Evolutionary conservation across 2,888 invertebrate species (phyloP).

Genomic region (Apodemia zela): DNA sequence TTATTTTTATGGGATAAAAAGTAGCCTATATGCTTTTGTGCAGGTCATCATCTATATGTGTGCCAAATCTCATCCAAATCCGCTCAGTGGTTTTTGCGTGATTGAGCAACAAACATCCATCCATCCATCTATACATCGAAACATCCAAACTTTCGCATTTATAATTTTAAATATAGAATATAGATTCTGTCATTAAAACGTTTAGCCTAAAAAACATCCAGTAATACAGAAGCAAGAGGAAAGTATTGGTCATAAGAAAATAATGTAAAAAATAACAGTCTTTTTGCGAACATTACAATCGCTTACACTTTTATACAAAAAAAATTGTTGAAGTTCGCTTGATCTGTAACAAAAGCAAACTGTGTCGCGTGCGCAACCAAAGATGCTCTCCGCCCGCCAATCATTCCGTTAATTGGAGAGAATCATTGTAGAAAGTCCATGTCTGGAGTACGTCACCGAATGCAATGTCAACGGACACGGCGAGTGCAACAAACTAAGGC

Average conservation of each 20-base stretch:
- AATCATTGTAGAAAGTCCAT: slow-evolving; percentile 74
- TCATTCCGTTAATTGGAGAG: slow-evolving; percentile 79
- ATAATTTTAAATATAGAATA: too few relatives aligned
- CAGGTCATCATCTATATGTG: too few relatives aligned
- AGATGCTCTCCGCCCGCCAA: slow-evolving; percentile 63
- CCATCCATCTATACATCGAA: too few relatives aligned
- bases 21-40: too few relatives aligned
- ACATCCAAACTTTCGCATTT: too few relatives aligned
- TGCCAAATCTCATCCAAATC: too few relatives aligned
- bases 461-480: slow-evolving; percentile 64
- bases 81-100: too few relatives aligned
- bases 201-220: too few relatives aligned
- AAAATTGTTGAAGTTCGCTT: slow-evolving; percentile 37
- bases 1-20: too few relatives aligned
- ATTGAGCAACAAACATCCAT: too few relatives aligned
- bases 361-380: slow-evolving; percentile 66
- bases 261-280: neutral
- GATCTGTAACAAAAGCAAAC: slow-evolving; percentile 62
- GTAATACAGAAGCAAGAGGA: neutral
- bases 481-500: slow-evolving; percentile 63
- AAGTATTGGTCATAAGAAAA: neutral
- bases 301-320: slow-evolving; percentile 23
- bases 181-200: too few relatives aligned
- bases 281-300: neutral
- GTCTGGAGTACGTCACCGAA: slow-evolving; percentile 35